phyloP scores from a whole-genome alignment of 1,140 invertebrate genomes.

The Dreissena polymorpha region DNA sequence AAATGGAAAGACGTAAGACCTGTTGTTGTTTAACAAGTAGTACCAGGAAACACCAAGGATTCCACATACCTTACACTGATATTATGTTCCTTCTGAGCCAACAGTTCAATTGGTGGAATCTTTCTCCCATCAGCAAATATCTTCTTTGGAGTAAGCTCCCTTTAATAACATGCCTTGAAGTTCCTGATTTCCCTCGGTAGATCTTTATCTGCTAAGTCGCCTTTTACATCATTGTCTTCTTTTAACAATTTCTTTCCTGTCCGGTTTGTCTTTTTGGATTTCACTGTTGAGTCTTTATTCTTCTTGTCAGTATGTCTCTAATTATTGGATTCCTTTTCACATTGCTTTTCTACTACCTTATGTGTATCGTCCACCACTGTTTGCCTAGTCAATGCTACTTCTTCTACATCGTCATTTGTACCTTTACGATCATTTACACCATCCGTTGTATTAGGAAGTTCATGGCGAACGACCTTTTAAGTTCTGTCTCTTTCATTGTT shows the following conservation, averaged over 20 bases:
- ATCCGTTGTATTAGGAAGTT: background rate
- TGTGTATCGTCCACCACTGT: background rate
- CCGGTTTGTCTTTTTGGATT: background rate
- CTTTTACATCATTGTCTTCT: conserved; percentile 6
- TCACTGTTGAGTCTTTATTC: background rate
- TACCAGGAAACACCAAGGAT: too few relatives aligned
- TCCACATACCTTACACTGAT: conserved; percentile 72
- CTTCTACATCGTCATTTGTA: background rate
- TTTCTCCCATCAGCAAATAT: conserved; percentile 73
- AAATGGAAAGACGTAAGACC: too few relatives aligned
- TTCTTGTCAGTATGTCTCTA: background rate
- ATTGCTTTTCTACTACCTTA: background rate
- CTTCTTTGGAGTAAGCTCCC: conserved; percentile 71
- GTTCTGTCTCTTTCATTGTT: conserved; percentile 15
- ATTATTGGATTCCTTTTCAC: background rate
- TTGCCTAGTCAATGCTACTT: conserved; percentile 21
- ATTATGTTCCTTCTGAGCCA: conserved; percentile 74
- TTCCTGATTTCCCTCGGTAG: conserved; percentile 66
- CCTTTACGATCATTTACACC: background rate
- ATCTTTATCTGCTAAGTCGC: conserved; percentile 23
- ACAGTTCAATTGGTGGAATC: conserved; percentile 71
- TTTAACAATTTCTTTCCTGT: background rate
- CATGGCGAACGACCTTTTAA: background rate
- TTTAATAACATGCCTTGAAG: conserved; percentile 69
- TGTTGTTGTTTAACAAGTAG: too few relatives aligned